phyloP scores from a whole-genome alignment of 2,113 vertebrate species.

The Scytalopus superciliaris region DNA sequence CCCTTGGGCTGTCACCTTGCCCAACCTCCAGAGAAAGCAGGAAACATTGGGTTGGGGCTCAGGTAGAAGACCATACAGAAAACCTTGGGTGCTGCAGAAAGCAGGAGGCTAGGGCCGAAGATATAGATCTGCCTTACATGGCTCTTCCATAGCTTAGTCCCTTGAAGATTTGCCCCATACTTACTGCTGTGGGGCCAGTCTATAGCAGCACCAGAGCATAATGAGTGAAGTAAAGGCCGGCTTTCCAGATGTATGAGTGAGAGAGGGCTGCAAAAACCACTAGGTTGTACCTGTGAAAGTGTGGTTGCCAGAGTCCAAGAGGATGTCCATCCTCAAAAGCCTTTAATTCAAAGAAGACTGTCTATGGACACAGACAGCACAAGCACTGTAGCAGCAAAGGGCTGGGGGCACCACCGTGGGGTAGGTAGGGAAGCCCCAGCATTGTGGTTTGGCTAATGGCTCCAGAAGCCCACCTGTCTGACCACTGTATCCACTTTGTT shows the following conservation, averaged over 20 bases:
- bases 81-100: not conserved
- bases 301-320: not conserved
- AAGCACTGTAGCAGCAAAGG: not conserved
- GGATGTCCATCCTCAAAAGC: not conserved
- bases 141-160: not conserved
- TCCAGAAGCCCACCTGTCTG: not conserved
- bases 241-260: not conserved
- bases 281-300: not conserved
- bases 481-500: not conserved
- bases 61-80: not conserved
- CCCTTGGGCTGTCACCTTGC: not conserved
- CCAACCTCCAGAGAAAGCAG: not conserved
- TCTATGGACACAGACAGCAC: not conserved
- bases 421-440: not conserved
- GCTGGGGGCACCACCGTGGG: not conserved
- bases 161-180: not conserved
- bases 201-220: not conserved
- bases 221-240: not conserved
- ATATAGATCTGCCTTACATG: not conserved
- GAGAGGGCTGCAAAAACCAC: not conserved
- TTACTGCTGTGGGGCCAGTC: not conserved
- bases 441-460: no score
- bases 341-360: not conserved
- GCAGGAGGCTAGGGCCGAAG: not conserved
- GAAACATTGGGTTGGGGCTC: not conserved